Conservation (phyloP, 2,113 vertebrate species). For the Protobothrops flavoviridis region DNA sequence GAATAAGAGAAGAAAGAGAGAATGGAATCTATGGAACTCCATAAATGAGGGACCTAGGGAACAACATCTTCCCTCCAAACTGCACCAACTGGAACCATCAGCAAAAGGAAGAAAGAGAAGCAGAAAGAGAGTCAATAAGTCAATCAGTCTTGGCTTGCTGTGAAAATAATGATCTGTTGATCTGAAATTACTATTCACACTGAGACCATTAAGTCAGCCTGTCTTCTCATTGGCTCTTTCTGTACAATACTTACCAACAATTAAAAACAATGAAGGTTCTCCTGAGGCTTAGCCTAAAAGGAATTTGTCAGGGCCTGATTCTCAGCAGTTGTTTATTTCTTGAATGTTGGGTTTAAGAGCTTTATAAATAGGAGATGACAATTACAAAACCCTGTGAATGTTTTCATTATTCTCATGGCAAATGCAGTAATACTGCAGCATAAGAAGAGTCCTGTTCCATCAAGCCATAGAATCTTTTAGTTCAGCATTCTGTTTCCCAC, state of each 20-base stretch:
- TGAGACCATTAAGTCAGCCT: conserved; percentile 53
- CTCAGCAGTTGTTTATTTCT: background rate
- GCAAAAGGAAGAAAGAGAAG: background rate
- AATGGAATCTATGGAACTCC: background rate
- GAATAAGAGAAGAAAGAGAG: background rate
- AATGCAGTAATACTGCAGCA: background rate
- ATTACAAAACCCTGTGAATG: background rate
- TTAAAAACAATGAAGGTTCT: conserved; percentile 29
- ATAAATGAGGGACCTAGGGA: background rate
- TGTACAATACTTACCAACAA: conserved; percentile 33
- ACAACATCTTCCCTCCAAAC: background rate
- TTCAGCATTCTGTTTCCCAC: background rate
- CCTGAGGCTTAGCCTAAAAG: conserved; percentile 5
- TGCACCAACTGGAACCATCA: background rate
- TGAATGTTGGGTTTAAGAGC: rapidly evolving
- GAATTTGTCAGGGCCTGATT: conserved; percentile 16
- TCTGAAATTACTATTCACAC: conserved; percentile 63
- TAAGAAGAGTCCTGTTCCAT: background rate
- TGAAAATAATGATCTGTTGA: conserved; percentile 68
- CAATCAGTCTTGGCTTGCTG: conserved; percentile 51
- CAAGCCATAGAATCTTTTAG: background rate
- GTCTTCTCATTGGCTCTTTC: conserved; percentile 44
- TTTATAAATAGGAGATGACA: background rate
- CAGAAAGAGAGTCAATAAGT: background rate
- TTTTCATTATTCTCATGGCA: background rate